A percentile compares a stretch with the other conserved stretches of the same genome.
Conservation (phyloP, 2,888 invertebrate genomes). For the Aphidius colemani region DNA sequence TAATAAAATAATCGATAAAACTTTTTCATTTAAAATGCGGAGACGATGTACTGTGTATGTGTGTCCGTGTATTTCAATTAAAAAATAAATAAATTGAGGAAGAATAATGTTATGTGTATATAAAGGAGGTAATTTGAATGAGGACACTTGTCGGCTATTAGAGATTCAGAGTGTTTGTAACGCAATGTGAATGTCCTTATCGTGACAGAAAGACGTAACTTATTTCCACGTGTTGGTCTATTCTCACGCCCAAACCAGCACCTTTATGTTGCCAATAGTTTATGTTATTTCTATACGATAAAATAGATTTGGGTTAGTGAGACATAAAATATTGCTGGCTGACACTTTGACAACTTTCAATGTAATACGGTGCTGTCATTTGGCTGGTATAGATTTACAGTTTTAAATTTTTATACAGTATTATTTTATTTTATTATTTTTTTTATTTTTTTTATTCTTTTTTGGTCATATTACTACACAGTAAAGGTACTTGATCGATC, state of each 20-base stretch:
- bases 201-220: constrained; percentile 37
- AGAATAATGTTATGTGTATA: not conserved
- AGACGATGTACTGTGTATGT: too few relatives aligned
- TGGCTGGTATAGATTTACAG: too few relatives aligned
- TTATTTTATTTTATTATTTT: too few relatives aligned
- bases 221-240: constrained; percentile 36
- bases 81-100: not conserved
- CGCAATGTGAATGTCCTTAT: constrained; percentile 33
- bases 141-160: constrained; percentile 9
- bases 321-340: too few relatives aligned
- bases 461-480: not conserved
- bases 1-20: constrained; percentile 13
- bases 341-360: too few relatives aligned
- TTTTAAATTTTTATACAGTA: too few relatives aligned
- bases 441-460: too few relatives aligned
- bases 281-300: too few relatives aligned
- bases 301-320: too few relatives aligned
- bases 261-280: too few relatives aligned
- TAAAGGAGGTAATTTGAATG: not conserved
- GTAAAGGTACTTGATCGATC: constrained; percentile 29
- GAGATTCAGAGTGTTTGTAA: not conserved
- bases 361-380: constrained; percentile 16
- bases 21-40: too few relatives aligned
- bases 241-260: constrained; percentile 29
- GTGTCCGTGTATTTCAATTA: too few relatives aligned